Base-by-base conservation (phyloP, 2,797 vertebrate genomes). In the Neosalanx taihuensis region DNA sequence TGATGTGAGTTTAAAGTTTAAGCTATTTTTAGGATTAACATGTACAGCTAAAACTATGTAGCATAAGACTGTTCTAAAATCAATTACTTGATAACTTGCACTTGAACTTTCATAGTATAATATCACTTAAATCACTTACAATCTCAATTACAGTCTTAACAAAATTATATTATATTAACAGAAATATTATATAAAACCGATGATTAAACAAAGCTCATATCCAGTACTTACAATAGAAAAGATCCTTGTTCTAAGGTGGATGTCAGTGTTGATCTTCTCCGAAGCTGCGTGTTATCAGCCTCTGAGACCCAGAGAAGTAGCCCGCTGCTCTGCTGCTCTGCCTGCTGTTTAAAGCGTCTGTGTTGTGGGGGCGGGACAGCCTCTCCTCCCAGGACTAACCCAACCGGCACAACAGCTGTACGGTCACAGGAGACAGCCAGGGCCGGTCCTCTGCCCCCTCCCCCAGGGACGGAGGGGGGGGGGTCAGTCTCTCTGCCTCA, bases 391-490 rank as follows among this genome's bases (percentile, higher is more conserved):
- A 6, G 49, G 70, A 23, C 67, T 35, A 20, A 63, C 31, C 58
- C 20, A 69, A 73, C 68, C 68, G 63, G 73, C 64, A 65, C 65
- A 86, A 80, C 89, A 91, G 89, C 90, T 91, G 90, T 74, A 81
- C 79, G 70, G 65, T 84, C 82, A 72, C 78, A 67, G 46, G 67
- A 46, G 67, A 68, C 30, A 1, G 71, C 3, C 69, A 35, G 69
- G n/a, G 80, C 61, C 23, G 29, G 63, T 61, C 41, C 66, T 49
- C 66, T 53, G 56, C 57, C 60, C 9, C 62, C 23, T 72, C 56
- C 35, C 20, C 20, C 30, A 46, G 49, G 35, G 35, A 41, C 20
- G 49, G 72, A 71, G 74, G 68, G 63, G 70, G 71, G 35, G 64
- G 35, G 51, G 33, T 73, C 20, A 4, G 64, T 46, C 26, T 72